Base-by-base conservation (phyloP, 1,140 invertebrate genomes). In the Drosophila jambulina region DNA sequence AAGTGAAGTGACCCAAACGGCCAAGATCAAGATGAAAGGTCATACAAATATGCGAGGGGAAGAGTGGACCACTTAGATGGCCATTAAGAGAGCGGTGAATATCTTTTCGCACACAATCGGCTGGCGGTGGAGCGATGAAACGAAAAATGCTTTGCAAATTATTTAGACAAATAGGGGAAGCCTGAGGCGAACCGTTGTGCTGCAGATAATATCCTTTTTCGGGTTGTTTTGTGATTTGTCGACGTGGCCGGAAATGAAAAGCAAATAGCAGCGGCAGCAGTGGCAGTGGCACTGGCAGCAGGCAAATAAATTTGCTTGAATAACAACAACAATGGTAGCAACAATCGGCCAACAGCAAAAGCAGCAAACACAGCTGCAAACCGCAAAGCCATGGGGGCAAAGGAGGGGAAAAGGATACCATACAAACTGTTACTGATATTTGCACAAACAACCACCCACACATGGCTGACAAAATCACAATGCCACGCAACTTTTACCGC, bases 241-340 rank as follows among this genome's bases (percentile, higher is more conserved):
- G 85, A 82, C 85, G 81, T 90, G 78, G 85, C 85, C 84, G 84
- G 84, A 88, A 88, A 88, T 88, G 84, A 88, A 88, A 88, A 88
- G 78, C 85, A 88, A 88, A 88, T 82, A 88, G 74, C 84, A 63
- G 42, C 59, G 34, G 12, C 43, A 59, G 12, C 43, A 59, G 32
- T 59, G 25, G 13, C 48, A 59, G 21, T 62, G 53, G 40, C 56
- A 54, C 15, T 54, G 29, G 58, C 56, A 78, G 46, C 58, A 43
- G 42, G 77, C 60, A 79, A 79, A 72, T 74, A 79, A 67, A 79
- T 79, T 79, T 79, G 60, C 76, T 72, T 79, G 78, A 79, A 79
- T 79, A 78, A 79, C 78, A 81, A 29, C 75, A 80, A 61, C 70
- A 74, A 42, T 46, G 51, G 56, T 64, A 57, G 54, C 61, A 76